A percentile compares a stretch with the other conserved stretches of the same genome.
Conservation (phyloP, 1,140 invertebrate species). For the Ips nitidus region DNA sequence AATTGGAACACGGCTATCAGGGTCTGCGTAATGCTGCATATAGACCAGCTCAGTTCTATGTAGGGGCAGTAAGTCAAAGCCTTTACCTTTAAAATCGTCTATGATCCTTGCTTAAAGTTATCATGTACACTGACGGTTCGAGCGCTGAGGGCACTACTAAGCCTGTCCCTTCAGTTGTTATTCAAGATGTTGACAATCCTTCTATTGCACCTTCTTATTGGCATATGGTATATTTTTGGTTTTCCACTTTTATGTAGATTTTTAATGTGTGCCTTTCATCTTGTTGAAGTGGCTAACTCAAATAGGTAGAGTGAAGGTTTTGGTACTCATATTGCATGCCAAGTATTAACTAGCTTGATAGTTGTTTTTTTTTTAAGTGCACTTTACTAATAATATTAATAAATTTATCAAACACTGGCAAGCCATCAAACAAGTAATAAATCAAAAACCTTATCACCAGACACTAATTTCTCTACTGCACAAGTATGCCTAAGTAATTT, state of each 20-base stretch:
- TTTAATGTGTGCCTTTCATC: background rate
- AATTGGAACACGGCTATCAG: constrained; percentile 87
- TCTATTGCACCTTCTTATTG: constrained; percentile 42
- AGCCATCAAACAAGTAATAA: no score
- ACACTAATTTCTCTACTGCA: no score
- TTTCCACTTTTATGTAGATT: constrained; percentile 8
- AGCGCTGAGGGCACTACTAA: constrained; percentile 7
- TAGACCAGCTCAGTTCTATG: constrained; percentile 61
- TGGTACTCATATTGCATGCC: background rate
- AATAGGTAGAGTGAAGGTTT: background rate
- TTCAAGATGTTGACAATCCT: constrained; percentile 55
- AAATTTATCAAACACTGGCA: no score
- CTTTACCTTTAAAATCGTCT: constrained; percentile 18
- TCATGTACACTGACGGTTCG: constrained; percentile 18
- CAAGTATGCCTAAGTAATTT: no score
- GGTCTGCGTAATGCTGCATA: constrained; percentile 66
- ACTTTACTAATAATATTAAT: no score
- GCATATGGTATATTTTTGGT: constrained; percentile 39
- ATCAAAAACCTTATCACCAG: no score
- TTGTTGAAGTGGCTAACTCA: background rate
- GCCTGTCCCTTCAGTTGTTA: constrained; percentile 52
- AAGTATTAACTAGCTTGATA: background rate
- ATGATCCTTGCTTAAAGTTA: constrained; percentile 4
- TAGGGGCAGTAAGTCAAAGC: constrained; percentile 49
- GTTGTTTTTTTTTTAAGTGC: background rate